These are phyloP conservation scores for Mesochorus sp. DNA, from an alignment of 2,888 invertebrate species.

Conservation along the genomic window DNA sequence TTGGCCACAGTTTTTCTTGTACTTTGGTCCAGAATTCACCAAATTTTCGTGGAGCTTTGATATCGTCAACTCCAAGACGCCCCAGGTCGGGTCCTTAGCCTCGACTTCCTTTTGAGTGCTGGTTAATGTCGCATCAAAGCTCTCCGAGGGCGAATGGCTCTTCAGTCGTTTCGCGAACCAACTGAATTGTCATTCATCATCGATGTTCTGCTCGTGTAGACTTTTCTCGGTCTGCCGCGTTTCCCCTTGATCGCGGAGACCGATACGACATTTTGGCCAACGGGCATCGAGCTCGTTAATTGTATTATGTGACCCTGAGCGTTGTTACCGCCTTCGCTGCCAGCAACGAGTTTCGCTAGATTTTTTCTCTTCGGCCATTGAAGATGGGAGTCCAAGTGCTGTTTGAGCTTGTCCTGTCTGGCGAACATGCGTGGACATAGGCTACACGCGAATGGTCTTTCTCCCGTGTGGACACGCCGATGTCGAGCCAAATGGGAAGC, in stretches of 20 bases:
- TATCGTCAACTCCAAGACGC: no score
- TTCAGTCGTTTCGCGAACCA: constrained; percentile 59
- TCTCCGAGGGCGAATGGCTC: no score
- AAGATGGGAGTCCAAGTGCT: constrained; percentile 83
- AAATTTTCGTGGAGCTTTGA: no score
- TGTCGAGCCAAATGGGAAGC: constrained; percentile 88
- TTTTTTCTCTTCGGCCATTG: constrained; percentile 75
- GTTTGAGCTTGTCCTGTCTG: constrained; percentile 88
- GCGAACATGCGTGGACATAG: constrained; percentile 89
- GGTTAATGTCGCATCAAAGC: no score
- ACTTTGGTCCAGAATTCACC: no score
- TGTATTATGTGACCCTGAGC: constrained; percentile 45
- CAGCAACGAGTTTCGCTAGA: constrained; percentile 45
- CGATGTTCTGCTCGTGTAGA: constrained; percentile 67
- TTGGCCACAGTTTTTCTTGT: no score
- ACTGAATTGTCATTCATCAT: constrained; percentile 53
- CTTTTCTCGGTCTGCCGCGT: constrained; percentile 78
- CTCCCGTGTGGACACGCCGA: constrained; percentile 88
- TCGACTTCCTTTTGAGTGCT: no score
- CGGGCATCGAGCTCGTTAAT: constrained; percentile 40
- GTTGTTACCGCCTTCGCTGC: constrained; percentile 23
- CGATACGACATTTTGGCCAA: constrained; percentile 45
- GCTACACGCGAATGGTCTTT: constrained; percentile 87
- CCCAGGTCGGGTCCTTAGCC: no score
- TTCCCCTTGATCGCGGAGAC: constrained; percentile 70